phyloP scores from a whole-genome alignment of 2,113 vertebrate species.

The Cyanoliseus patagonus region DNA sequence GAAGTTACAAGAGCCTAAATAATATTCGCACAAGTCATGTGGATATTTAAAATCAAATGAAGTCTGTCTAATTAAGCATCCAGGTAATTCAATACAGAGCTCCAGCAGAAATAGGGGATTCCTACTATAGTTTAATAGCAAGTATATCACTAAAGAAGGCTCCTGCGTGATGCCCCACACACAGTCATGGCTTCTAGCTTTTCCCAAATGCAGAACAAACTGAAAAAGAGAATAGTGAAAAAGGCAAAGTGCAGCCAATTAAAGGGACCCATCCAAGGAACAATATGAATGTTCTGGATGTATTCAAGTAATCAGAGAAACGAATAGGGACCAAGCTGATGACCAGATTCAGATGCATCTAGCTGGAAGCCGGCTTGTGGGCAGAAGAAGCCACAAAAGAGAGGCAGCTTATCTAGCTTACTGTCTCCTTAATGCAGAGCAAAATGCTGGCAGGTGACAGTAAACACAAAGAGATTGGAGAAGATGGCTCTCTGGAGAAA shows the following conservation, averaged over 20 bases:
- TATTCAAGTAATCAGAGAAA: background rate
- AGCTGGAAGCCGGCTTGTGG: background rate
- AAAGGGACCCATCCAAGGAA: background rate
- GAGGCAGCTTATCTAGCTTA: background rate
- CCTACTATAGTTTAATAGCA: background rate
- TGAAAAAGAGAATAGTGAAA: background rate
- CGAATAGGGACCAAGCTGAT: background rate
- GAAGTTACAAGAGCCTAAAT: background rate
- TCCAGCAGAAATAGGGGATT: background rate
- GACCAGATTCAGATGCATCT: background rate
- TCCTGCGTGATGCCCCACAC: background rate
- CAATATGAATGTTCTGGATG: background rate
- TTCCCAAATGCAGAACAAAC: background rate
- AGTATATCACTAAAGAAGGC: background rate
- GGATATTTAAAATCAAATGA: constrained; percentile 29
- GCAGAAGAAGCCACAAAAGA: background rate
- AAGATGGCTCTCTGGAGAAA: constrained; percentile 69
- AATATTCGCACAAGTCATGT: background rate
- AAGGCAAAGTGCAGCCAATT: background rate
- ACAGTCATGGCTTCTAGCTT: background rate
- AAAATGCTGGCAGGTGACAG: constrained; percentile 68
- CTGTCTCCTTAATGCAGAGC: constrained; percentile 43
- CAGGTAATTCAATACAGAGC: background rate
- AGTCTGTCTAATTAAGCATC: constrained; percentile 15
- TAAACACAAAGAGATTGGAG: constrained; percentile 62